Base-by-base conservation (phyloP, 2,888 invertebrate genomes). In the Brachyopa scutellaris region DNA sequence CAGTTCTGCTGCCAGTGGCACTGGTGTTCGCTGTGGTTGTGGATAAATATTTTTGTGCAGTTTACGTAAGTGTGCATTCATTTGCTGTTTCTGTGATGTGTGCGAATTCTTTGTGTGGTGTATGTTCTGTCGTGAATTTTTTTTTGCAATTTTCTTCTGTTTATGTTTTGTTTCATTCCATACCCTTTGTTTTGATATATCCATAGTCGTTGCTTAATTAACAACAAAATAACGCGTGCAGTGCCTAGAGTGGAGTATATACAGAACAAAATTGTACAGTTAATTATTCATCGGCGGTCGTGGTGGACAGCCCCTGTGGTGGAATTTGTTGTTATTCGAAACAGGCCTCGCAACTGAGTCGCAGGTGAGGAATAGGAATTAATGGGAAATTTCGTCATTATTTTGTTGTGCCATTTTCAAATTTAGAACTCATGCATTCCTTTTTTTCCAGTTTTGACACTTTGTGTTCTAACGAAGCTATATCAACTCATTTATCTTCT, bases 11-110 rank as follows among this genome's bases (percentile, higher is more conserved):
- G 64, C 15, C 45, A 45, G 53, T 69, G 31, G 51, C 66, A 29
- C 38, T 53, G 38, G 17, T 40, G 29, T 40, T 66, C 17, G 19
- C 45, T 72, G 55, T 47, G 62, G 69, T 36, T 55, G 79, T 59
- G 69, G 61, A 80, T 69, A 26, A 26, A 40, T 62, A 61, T 33
- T 45, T 76, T 57, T 69, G 31, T 80, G 57, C 76, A 76, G 76
- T 82, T 82, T 82, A 82, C 76, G 80, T 82, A 82, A 82, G 80
- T 82, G 53, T 72, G 74, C 59, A 59, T 23, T 53, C 31, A 67
- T 47, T 38, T 59, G 23, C 17, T 53, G 9, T 15, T 36, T n/a
- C 11, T 59, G 26, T 59, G 38, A 21, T 51, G 42, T 76, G 49
- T 55, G 51, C 62, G 21, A 49, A 70, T 51, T 76, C 62, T 70